Percentiles rank a stretch among this genome's conserved stretches.
These are phyloP conservation scores for Otolemur crassicaudatus DNA, from an alignment of 2,797 vertebrate genomes.

Conservation along the genomic window DNA sequence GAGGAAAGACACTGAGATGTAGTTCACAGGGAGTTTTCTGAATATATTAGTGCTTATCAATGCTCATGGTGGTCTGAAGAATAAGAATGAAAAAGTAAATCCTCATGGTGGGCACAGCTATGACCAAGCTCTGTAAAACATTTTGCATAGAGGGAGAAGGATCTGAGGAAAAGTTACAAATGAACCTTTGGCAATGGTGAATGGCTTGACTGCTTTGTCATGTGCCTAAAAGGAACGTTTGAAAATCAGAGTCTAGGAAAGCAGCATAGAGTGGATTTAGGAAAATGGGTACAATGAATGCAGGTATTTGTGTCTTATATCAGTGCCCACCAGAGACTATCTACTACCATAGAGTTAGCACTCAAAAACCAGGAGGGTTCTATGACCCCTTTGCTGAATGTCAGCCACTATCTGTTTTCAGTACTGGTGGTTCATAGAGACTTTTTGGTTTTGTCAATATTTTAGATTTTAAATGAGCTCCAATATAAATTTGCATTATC, in stretches of 20 bases:
- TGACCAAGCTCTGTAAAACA: not conserved
- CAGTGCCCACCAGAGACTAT: not conserved
- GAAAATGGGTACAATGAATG: not conserved
- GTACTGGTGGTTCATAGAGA: not conserved
- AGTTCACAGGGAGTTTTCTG: not conserved
- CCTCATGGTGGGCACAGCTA: not conserved
- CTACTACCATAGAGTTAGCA: not conserved
- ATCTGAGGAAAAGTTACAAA: not conserved
- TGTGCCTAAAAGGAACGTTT: not conserved
- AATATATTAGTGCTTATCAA: not conserved
- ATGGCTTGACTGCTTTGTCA: not conserved
- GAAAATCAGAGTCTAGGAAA: not conserved
- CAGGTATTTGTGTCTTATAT: not conserved
- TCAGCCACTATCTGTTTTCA: not conserved
- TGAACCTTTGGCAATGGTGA: not conserved
- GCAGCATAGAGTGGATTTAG: too few species aligned
- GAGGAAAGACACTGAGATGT: not conserved
- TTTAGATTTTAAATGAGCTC: not conserved
- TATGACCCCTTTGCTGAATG: not conserved
- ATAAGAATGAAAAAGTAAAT: not conserved
- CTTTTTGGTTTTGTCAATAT: not conserved
- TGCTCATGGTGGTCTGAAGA: not conserved
- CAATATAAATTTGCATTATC: not conserved
- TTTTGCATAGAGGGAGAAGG: not conserved
- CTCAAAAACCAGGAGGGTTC: not conserved